phyloP scores from a whole-genome alignment of 35 echinoderm and acorn worm species.

The Ptychodera flava region DNA sequence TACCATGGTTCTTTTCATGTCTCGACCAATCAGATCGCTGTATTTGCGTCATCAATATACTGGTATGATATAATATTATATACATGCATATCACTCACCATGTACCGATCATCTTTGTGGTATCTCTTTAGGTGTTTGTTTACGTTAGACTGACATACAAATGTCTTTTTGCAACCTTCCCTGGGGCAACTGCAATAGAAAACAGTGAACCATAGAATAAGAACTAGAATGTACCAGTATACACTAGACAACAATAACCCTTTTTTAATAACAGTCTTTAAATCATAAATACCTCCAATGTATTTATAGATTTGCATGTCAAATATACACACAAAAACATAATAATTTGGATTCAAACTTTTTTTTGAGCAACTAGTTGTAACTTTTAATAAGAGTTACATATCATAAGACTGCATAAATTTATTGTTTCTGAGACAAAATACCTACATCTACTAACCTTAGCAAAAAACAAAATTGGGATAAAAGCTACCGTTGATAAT shows the following conservation, averaged over 20 bases:
- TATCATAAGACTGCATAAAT: too few species aligned
- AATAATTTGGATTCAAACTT: background rate
- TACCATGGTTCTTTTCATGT: background rate
- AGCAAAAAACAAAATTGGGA: too few species aligned
- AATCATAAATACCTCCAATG: background rate
- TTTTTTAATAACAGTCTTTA: background rate
- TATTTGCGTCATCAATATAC: background rate
- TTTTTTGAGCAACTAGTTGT: too few species aligned
- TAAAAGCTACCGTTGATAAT: too few species aligned
- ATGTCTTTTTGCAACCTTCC: background rate
- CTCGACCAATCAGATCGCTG: background rate
- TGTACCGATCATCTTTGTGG: background rate
- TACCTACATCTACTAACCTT: too few species aligned
- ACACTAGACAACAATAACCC: background rate
- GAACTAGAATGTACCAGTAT: too few species aligned
- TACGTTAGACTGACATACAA: background rate
- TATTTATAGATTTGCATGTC: background rate
- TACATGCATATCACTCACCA: background rate
- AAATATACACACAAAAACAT: background rate
- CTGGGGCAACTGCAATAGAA: background rate
- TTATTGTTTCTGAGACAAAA: too few species aligned
- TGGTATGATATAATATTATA: too few species aligned
- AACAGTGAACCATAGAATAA: too few species aligned
- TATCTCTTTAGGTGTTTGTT: background rate
- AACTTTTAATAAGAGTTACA: too few species aligned